Conservation (phyloP, 2,113 vertebrate genomes). For the Menidia beryllina region DNA sequence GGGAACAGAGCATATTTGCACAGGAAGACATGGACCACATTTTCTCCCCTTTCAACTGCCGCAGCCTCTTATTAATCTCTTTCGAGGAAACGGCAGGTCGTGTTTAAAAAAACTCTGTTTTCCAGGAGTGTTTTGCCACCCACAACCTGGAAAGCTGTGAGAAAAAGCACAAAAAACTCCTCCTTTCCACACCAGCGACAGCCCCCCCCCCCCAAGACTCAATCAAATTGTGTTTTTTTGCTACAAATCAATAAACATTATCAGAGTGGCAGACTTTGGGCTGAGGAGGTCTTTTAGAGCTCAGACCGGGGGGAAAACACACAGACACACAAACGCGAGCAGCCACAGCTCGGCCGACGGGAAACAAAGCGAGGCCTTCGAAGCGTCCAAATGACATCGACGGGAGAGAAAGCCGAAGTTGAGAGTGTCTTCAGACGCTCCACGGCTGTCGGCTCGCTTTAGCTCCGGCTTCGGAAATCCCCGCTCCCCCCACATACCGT, state of each 20-base stretch:
- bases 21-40: constrained; percentile 11
- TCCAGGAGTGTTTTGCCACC: constrained; percentile 36
- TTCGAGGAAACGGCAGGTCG: constrained; percentile 17
- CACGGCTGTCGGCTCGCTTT: constrained; percentile 59
- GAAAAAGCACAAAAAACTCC: constrained; percentile 73
- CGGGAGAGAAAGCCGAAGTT: constrained; percentile 8
- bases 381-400: constrained; percentile 40
- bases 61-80: background rate
- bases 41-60: background rate
- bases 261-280: constrained; percentile 82
- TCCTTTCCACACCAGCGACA: background rate
- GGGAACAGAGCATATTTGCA: constrained; percentile 12
- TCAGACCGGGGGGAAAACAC: constrained; percentile 45
- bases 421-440: constrained; percentile 29
- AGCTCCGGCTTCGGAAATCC: constrained; percentile 48
- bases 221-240: constrained; percentile 82
- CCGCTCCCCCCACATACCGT: constrained; percentile 30
- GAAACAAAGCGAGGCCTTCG: constrained; percentile 23
- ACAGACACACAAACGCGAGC: background rate
- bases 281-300: constrained; percentile 76
- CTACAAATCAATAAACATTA: constrained; percentile 85
- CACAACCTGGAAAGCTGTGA: constrained; percentile 58
- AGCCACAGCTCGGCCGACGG: background rate
- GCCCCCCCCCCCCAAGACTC: constrained; percentile 53
- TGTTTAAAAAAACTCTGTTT: too few species aligned